Conservation (phyloP, 2,888 invertebrate genomes). For the Ormia ochracea region DNA sequence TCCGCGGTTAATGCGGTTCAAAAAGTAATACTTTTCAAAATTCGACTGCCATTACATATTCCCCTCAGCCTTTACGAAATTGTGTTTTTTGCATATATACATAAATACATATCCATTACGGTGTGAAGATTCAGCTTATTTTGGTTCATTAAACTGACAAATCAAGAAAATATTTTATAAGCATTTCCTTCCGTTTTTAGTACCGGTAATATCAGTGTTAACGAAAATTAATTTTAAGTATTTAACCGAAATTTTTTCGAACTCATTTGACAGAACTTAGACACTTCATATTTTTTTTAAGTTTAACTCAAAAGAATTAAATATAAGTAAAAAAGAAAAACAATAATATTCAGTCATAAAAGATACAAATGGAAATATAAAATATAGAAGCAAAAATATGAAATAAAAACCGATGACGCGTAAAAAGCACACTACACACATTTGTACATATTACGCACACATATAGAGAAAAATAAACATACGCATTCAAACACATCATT, state of each 20-base stretch:
- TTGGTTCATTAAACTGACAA: conserved; percentile 4
- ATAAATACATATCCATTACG: no score
- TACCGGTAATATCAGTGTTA: conserved; percentile 18
- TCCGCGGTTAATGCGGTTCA: no score
- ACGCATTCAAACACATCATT: neutral
- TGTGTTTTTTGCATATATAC: no score
- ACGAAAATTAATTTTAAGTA: conserved; percentile 53
- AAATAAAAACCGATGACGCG: conserved; percentile 64
- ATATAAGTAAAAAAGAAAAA: conserved; percentile 38
- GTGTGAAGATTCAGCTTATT: conserved; percentile 26
- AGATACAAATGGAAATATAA: conserved; percentile 17
- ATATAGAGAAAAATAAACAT: conserved; percentile 19
- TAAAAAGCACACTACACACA: conserved; percentile 43
- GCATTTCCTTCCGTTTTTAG: neutral
- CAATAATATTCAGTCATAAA: conserved; percentile 46
- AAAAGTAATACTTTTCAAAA: no score
- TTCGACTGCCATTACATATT: no score
- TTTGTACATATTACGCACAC: no score
- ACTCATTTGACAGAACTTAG: conserved; percentile 61
- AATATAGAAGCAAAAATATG: conserved; percentile 36
- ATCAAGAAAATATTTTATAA: conserved; percentile 5
- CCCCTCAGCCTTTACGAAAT: no score
- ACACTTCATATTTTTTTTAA: conserved; percentile 45
- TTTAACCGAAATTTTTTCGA: conserved; percentile 65
- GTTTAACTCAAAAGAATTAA: conserved; percentile 10